Conservation (phyloP, 2,888 invertebrate species). For the Amphiduros pacificus region DNA sequence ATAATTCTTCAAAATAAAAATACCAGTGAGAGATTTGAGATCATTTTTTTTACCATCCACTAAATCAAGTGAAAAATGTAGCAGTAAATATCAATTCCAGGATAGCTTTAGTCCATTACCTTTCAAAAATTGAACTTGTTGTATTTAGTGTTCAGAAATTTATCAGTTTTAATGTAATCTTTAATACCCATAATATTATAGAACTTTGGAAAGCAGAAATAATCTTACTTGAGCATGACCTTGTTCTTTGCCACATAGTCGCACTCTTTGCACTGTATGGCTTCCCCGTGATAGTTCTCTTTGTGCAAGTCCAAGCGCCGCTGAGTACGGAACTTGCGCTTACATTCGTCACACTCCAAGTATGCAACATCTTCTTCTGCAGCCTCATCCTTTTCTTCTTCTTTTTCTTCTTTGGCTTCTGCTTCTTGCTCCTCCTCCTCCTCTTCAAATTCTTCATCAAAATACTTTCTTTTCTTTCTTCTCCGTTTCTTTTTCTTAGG, state of each 20-base stretch:
- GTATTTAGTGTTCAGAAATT: too few species aligned
- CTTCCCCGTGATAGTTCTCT: conserved; percentile 28
- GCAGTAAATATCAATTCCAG: too few species aligned
- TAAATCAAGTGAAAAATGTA: too few species aligned
- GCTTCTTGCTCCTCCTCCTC: neutral
- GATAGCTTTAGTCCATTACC: too few species aligned
- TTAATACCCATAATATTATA: too few species aligned
- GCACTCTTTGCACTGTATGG: conserved; percentile 29
- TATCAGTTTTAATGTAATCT: too few species aligned
- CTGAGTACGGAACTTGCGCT: conserved; percentile 25
- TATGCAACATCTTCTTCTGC: neutral
- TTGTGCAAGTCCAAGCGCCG: conserved; percentile 28
- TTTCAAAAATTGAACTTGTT: too few species aligned
- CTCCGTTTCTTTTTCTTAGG: neutral
- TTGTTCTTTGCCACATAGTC: conserved; percentile 25
- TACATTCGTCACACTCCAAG: conserved; percentile 22
- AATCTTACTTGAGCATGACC: conserved; percentile 26
- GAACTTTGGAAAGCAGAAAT: too few species aligned
- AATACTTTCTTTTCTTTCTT: neutral
- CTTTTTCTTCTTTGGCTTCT: neutral
- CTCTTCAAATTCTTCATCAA: neutral
- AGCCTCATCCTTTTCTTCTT: conserved; percentile 3
- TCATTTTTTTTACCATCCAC: too few species aligned
- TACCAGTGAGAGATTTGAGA: too few species aligned
- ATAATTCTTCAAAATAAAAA: too few species aligned